Evolutionary conservation across 2,888 invertebrate genomes (phyloP).

Genomic region (Himalopsyche kuldschensis): DNA sequence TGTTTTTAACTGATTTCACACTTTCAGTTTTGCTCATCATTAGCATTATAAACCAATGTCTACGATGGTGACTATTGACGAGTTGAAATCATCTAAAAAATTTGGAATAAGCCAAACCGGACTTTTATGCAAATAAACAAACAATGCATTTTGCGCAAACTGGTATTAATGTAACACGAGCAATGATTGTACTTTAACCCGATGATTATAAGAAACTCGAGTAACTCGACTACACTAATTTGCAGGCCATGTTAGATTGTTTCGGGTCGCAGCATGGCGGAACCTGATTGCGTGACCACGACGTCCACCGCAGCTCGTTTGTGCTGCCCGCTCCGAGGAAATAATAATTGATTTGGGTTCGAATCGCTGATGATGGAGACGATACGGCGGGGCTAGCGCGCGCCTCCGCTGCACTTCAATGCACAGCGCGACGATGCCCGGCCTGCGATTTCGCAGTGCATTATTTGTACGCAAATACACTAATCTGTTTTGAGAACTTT

Average conservation of each 20-base stretch:
- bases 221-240: too few relatives aligned
- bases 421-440: neutral
- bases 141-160: too few relatives aligned
- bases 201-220: too few relatives aligned
- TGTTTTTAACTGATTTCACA: too few relatives aligned
- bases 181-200: too few relatives aligned
- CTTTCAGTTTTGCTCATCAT: too few relatives aligned
- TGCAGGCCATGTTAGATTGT: neutral
- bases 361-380: slow-evolving; percentile 25
- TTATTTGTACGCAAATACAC: neutral
- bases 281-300: slow-evolving; percentile 32
- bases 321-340: slow-evolving; percentile 23
- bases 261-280: neutral
- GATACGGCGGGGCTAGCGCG: slow-evolving; percentile 19
- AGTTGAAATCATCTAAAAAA: too few relatives aligned
- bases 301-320: slow-evolving; percentile 1
- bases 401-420: neutral
- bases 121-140: too few relatives aligned
- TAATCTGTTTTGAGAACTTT: neutral
- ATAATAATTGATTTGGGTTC: slow-evolving; percentile 38
- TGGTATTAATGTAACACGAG: too few relatives aligned
- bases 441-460: neutral
- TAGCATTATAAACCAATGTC: too few relatives aligned
- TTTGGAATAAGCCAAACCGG: too few relatives aligned
- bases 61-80: too few relatives aligned